Evolutionary conservation across 2,888 invertebrate species (phyloP).

Genomic region (Chymomyza fuscimana): DNA sequence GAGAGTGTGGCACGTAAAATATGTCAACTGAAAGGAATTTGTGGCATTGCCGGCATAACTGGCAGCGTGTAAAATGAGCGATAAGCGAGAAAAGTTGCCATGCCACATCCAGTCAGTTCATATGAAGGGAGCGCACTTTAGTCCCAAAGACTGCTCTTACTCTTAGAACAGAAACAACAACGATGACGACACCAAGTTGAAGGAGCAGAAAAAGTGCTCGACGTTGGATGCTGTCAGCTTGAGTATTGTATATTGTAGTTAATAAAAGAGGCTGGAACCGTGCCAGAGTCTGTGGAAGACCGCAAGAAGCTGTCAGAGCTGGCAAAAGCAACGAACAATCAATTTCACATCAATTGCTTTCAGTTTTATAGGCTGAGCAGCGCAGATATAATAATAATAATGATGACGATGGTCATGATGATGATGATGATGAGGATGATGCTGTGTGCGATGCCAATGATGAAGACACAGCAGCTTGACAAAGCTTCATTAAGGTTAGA

Average conservation of each 20-base stretch:
- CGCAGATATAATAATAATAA: background rate
- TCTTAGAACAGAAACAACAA: background rate
- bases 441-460: constrained; percentile 29
- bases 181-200: constrained; percentile 1
- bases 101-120: constrained; percentile 6
- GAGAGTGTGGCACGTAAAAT: constrained; percentile 53
- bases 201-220: constrained; percentile 15
- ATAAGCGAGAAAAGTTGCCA: constrained; percentile 54
- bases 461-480: constrained; percentile 35
- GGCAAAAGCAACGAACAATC: constrained; percentile 53
- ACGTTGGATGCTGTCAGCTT: constrained; percentile 52
- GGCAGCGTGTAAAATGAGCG: constrained; percentile 70
- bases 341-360: constrained; percentile 73
- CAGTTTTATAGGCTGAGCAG: constrained; percentile 62
- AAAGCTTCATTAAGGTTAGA: constrained; percentile 50
- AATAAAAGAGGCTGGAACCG: constrained; percentile 48
- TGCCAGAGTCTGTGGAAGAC: constrained; percentile 41
- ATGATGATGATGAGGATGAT: constrained; percentile 11
- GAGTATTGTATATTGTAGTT: constrained; percentile 55
- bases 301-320: constrained; percentile 44
- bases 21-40: constrained; percentile 60
- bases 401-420: background rate
- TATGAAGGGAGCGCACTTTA: background rate
- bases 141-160: background rate
- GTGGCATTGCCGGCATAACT: constrained; percentile 64